Base-by-base conservation (phyloP, 1,140 invertebrate genomes). In the Diorhabda elongata region DNA sequence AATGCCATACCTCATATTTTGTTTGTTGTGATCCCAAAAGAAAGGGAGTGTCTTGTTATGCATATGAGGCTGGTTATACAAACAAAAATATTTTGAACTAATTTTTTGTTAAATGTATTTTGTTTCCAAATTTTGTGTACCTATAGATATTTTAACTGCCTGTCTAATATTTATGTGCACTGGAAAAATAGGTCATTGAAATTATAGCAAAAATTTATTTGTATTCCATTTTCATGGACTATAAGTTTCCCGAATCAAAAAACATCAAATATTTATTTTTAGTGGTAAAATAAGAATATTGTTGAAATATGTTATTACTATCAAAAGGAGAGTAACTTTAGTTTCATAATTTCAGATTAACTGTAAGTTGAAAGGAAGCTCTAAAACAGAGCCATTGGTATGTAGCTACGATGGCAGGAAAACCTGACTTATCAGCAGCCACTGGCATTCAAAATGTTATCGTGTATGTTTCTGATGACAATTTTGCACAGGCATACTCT, bases 381-480 rank as follows among this genome's bases (percentile, higher is more conserved):
- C 77, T 66, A 69, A 43, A 61, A 70, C 75, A 73, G 78, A 73
- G 79, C 79, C 78, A 77, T 78, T 82, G 78, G 79, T 81, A 80
- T 80, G 78, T 75, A 73, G 76, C 72, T 79, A 79, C 72, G 69
- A 81, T 81, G 81, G 78, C 80, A 73, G 77, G 78, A 76, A 83
- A 83, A 80, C 81, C 82, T 82, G 82, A 83, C 74, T 74, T 82
- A 72, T 77, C 79, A 69, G 74, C 77, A 69, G 69, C 76, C 69
- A 70, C 75, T 61, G 78, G 76, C 72, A 77, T 83, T 52, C 81
- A 82, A 70, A 83, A 83, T 81, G 82, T 83, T 69, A 78, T 83
- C 78, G 82, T 83, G 47, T 83, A 82, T 71, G 81, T 83, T 59
- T 83, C 82, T 4, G 81, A 81, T 73, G 82, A 82, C 69, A 81